Evolutionary conservation across 2,113 vertebrate genomes (phyloP).

Genomic region (Proteles cristata): DNA sequence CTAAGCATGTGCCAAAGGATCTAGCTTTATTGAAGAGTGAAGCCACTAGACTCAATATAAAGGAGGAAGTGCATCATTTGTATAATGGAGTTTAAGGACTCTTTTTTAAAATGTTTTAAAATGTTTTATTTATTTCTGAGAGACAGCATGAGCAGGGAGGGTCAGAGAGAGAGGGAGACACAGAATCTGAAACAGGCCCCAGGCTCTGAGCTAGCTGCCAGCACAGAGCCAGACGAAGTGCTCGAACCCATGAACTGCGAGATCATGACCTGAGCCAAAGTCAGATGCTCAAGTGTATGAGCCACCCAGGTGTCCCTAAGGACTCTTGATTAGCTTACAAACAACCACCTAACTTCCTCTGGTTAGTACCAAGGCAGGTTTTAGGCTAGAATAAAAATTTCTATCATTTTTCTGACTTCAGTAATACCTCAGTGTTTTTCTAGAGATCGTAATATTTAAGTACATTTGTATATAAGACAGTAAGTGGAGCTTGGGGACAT

Average conservation of each 20-base stretch:
- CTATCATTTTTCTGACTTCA: background rate
- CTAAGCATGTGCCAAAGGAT: background rate
- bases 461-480: background rate
- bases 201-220: no score
- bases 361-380: background rate
- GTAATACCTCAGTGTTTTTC: background rate
- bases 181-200: no score
- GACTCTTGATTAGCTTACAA: constrained; percentile 27
- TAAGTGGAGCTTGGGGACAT: background rate
- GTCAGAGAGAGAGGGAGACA: no score
- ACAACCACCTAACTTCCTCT: background rate
- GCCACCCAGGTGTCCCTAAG: background rate
- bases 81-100: background rate
- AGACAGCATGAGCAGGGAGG: no score
- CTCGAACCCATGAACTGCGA: no score
- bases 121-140: no score
- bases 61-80: background rate
- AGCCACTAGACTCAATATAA: background rate
- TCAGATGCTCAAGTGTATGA: no score
- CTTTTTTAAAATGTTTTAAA: background rate
- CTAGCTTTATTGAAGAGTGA: constrained; percentile 10
- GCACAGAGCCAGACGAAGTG: no score
- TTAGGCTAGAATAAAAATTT: constrained; percentile 44
- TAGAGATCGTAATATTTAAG: constrained; percentile 24
- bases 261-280: no score